These are phyloP conservation scores for Pipistrellus nathusii DNA, from an alignment of 2,797 vertebrate species.

Conservation along the genomic window DNA sequence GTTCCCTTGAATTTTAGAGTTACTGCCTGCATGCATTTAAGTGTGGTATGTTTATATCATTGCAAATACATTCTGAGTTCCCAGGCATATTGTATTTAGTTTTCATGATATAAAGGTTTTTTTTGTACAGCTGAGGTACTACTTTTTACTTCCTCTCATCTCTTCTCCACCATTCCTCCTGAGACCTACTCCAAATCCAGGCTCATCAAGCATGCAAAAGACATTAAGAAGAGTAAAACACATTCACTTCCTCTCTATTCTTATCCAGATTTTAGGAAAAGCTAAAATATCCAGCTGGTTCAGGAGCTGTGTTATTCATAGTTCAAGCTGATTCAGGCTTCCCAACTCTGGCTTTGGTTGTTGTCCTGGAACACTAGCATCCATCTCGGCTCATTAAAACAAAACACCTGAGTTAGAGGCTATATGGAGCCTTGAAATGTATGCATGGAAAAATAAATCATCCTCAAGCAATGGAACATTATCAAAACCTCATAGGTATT, in stretches of 20 bases:
- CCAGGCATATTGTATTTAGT: neutral
- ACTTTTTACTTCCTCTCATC: neutral
- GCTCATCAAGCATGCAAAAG: constrained; percentile 44
- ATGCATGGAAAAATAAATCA: neutral
- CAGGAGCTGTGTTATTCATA: constrained; percentile 37
- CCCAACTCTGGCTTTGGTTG: neutral
- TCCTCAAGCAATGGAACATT: neutral
- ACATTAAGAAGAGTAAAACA: constrained; percentile 56
- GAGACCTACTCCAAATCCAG: constrained; percentile 37
- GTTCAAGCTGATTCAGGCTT: neutral
- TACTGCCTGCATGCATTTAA: neutral
- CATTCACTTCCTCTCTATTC: constrained; percentile 40
- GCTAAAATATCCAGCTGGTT: constrained; percentile 55
- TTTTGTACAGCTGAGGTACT: neutral
- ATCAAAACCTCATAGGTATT: neutral
- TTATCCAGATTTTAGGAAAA: constrained; percentile 45
- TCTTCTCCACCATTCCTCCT: neutral
- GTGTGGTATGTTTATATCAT: neutral
- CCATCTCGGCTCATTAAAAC: neutral
- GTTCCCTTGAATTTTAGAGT: neutral
- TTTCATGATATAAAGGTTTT: neutral
- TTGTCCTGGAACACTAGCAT: neutral
- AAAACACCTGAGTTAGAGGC: neutral
- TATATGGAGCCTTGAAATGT: neutral
- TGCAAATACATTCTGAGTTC: neutral